Percentiles rank a stretch among this genome's conserved stretches.
These are phyloP conservation scores for Neodiprion fabricii DNA, from an alignment of 1,140 invertebrate genomes.

Conservation along the genomic window DNA sequence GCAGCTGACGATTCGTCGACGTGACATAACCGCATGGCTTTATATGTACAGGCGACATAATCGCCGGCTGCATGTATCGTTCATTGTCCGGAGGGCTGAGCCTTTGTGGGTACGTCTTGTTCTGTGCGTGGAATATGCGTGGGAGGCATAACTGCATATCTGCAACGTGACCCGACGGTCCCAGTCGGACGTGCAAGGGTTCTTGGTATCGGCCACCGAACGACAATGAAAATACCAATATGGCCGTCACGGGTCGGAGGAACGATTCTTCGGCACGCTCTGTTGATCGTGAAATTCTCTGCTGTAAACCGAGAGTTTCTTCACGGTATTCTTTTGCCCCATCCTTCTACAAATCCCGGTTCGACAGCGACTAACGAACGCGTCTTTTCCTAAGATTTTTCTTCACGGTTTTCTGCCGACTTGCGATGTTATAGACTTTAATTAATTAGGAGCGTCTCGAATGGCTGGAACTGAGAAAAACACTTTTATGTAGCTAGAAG, in stretches of 20 bases:
- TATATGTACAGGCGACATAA: background rate
- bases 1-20: background rate
- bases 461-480: too few species aligned
- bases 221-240: background rate
- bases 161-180: constrained; percentile 38
- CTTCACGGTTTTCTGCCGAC: too few species aligned
- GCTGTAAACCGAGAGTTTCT: background rate
- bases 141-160: constrained; percentile 47
- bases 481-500: too few species aligned
- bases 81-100: constrained; percentile 37
- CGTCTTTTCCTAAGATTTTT: too few species aligned
- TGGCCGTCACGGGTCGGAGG: background rate
- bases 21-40: background rate
- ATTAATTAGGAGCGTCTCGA: too few species aligned
- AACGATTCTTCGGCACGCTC: background rate
- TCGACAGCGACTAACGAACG: too few species aligned
- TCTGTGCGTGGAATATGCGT: constrained; percentile 23
- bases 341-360: too few species aligned
- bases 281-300: constrained; percentile 9
- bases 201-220: background rate
- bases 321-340: background rate
- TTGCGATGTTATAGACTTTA: too few species aligned
- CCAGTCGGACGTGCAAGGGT: constrained; percentile 22
- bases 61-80: background rate
- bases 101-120: constrained; percentile 30